Conservation (phyloP, 2,113 vertebrate species). For the Corvus moneduloides region DNA sequence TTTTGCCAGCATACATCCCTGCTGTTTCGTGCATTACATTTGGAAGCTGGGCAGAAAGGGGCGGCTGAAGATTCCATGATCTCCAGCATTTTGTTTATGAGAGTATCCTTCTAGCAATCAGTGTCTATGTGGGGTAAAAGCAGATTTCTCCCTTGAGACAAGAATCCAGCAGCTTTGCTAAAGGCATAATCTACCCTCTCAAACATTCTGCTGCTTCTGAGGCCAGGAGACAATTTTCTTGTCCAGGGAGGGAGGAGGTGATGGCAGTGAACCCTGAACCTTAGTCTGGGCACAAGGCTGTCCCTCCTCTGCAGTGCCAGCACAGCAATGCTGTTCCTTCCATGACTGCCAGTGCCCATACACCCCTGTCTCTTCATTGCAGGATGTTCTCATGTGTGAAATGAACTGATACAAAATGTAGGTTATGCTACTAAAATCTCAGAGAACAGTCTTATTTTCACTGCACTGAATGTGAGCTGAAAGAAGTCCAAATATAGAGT, state of each 20-base stretch:
- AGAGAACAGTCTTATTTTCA: background rate
- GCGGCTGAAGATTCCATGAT: background rate
- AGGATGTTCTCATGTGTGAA: background rate
- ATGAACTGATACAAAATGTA: background rate
- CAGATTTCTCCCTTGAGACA: background rate
- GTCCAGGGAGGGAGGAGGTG: background rate
- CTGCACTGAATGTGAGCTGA: background rate
- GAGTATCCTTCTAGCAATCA: background rate
- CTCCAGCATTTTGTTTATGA: background rate
- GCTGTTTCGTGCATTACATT: background rate
- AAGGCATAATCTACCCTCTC: background rate
- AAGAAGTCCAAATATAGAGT: background rate
- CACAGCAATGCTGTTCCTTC: background rate
- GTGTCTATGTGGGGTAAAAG: background rate
- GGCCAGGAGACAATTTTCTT: background rate
- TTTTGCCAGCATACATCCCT: background rate
- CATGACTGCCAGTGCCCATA: accelerated
- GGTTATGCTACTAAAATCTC: background rate
- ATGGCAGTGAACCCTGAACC: background rate
- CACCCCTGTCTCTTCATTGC: background rate
- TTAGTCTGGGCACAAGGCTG: background rate
- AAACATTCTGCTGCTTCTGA: background rate
- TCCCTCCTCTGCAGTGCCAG: background rate
- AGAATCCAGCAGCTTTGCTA: background rate
- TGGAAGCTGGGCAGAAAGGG: background rate